phyloP scores from a whole-genome alignment of 2,113 vertebrate genomes.

The Tragulus kanchil region DNA sequence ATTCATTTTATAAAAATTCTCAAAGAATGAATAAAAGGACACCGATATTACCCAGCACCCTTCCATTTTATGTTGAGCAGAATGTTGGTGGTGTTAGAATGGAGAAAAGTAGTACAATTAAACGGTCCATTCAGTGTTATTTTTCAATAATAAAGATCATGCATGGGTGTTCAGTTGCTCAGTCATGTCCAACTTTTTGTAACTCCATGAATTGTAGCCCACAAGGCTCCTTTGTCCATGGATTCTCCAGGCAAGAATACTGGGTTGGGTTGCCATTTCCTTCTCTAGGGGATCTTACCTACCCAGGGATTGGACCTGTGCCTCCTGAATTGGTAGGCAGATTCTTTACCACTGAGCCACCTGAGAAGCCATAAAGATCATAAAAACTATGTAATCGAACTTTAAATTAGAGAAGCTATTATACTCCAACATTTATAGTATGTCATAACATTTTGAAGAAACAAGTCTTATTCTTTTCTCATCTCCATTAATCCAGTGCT shows the following conservation, averaged over 20 bases:
- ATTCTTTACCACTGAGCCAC: not conserved
- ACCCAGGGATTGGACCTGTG: not conserved
- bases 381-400: not conserved
- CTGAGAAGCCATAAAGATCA: not conserved
- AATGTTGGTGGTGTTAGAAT: not conserved
- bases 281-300: not conserved
- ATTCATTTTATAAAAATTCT: constrained; percentile 25
- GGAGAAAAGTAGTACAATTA: not conserved
- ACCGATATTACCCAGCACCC: not conserved
- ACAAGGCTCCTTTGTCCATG: not conserved
- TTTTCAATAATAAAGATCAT: constrained; percentile 36
- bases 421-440: not conserved
- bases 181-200: not conserved
- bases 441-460: not conserved
- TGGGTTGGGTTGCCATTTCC: not conserved
- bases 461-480: not conserved
- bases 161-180: not conserved
- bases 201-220: not conserved
- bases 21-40: not conserved
- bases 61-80: not conserved
- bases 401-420: constrained; percentile 34
- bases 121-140: not conserved
- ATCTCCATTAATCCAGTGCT: not conserved
- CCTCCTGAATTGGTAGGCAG: not conserved
- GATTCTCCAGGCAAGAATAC: not conserved